phyloP scores from a whole-genome alignment of 2,888 invertebrate species.

The Dicyrtoma fusca region DNA sequence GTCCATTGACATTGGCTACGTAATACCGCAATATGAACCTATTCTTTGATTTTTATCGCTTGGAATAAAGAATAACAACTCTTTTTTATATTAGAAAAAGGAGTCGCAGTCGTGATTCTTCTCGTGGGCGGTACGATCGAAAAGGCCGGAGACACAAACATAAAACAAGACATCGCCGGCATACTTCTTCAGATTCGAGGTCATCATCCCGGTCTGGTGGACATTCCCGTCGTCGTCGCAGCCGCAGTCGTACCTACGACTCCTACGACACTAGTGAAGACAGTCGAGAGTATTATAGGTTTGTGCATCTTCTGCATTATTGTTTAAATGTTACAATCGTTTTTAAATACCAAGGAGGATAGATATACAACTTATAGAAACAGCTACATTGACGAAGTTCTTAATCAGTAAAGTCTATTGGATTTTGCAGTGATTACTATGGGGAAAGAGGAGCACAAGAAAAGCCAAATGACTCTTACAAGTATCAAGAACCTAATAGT shows the following conservation, averaged over 20 bases:
- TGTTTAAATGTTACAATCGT: too few species aligned
- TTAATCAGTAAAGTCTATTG: constrained; percentile 1
- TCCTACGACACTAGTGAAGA: constrained; percentile 45
- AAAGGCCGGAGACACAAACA: constrained; percentile 40
- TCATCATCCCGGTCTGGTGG: constrained; percentile 45
- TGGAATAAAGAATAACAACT: too few species aligned
- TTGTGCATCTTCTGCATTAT: not conserved
- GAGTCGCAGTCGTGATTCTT: constrained; percentile 24
- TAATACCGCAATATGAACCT: too few species aligned
- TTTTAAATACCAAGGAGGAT: too few species aligned
- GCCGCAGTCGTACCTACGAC: constrained; percentile 42
- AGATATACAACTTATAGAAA: not conserved
- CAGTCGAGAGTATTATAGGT: constrained; percentile 39
- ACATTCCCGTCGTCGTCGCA: constrained; percentile 33
- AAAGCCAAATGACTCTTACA: constrained; percentile 60
- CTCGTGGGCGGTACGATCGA: constrained; percentile 42
- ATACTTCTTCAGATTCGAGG: constrained; percentile 42
- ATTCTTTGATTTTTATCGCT: too few species aligned
- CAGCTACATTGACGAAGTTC: not conserved
- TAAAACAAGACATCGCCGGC: constrained; percentile 21
- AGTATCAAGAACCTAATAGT: constrained; percentile 68
- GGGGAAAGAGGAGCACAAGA: constrained; percentile 45
- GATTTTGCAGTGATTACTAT: constrained; percentile 43
- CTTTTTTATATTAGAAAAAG: not conserved
- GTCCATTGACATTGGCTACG: too few species aligned